These are phyloP conservation scores for Drepana arcuata DNA, from an alignment of 1,140 invertebrate genomes.

Conservation along the genomic window DNA sequence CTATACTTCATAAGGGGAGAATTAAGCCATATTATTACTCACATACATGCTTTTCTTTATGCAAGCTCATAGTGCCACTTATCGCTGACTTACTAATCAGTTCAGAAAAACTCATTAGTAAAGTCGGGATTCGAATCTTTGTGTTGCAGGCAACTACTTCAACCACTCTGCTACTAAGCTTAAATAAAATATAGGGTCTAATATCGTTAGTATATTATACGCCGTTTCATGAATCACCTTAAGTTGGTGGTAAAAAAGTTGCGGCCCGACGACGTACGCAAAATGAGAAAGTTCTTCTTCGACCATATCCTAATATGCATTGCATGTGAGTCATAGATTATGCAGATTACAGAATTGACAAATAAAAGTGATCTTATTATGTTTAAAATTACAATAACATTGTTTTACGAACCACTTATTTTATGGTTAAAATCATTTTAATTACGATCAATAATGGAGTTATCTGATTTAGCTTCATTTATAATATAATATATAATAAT, in stretches of 20 bases:
- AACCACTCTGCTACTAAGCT: no score
- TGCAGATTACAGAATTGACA: not conserved
- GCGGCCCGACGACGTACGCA: conserved; percentile 27
- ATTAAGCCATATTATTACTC: conserved; percentile 26
- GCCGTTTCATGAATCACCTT: not conserved
- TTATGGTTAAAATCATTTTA: conserved; percentile 1
- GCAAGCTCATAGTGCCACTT: no score
- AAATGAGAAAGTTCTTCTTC: conserved; percentile 53
- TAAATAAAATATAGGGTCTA: conserved; percentile 17
- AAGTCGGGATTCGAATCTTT: no score
- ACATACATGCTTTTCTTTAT: no score
- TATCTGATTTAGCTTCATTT: no score
- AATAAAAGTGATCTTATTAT: not conserved
- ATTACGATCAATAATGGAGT: no score
- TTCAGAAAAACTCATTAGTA: no score
- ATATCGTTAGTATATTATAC: not conserved
- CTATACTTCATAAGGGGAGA: not conserved
- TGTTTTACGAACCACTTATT: not conserved
- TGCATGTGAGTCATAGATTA: conserved; percentile 20
- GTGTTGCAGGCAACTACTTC: no score
- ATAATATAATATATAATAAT: no score
- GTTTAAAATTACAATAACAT: not conserved
- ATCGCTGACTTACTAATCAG: no score
- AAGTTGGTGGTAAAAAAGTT: not conserved
- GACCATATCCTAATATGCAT: conserved; percentile 48